Evolutionary conservation across 2,888 invertebrate genomes (phyloP), one percentile per base, ranked within the genome.

Genomic region (Leptinotarsa juncta): DNA sequence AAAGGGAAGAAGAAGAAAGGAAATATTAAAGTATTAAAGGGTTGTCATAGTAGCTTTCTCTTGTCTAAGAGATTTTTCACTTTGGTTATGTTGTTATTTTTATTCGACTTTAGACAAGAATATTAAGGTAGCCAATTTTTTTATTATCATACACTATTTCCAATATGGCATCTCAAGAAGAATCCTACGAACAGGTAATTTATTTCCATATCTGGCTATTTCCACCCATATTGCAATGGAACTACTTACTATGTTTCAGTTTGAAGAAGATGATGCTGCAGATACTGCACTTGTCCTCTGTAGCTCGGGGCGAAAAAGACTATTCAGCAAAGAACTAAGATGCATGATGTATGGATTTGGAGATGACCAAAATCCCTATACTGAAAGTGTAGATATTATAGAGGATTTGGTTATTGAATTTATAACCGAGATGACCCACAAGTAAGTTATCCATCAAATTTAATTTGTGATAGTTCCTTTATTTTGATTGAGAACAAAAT

Each of bases 301-400:
- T 71, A 87, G 88, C 77, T 87, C 90, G 70, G 96, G 95, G 4
- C 90, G 95, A 50, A 97, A 97, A 87, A 90, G 97, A 65, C 87
- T 97, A 2, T 97, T 97, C 82, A 96, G 96, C 74, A 97, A 97
- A 88, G 97, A 97, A 88, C 88, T 98, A 60, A 91, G 97, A 49
- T 97, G 97, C 83, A 99, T 99, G 99, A 98, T 99, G 97, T 99
- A 97, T 87, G 99, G 99, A 0, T 99, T 99, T 90, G 99, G 99
- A 4, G 99, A 99, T 88, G 99, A 99, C 86, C 97, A 97, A 87
- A 99, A 98, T 89, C 99, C 99, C 0, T 99, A 97, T 85, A 99
- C 99, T 1, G 99, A 99, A 89, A 98, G 98, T 86, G 98, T 99
- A 0, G 99, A 99, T 87, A 91, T 98, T 66, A 90, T 99, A 67